These are phyloP conservation scores for Cotesia congregata DNA, from an alignment of 2,888 invertebrate species.

Conservation along the genomic window DNA sequence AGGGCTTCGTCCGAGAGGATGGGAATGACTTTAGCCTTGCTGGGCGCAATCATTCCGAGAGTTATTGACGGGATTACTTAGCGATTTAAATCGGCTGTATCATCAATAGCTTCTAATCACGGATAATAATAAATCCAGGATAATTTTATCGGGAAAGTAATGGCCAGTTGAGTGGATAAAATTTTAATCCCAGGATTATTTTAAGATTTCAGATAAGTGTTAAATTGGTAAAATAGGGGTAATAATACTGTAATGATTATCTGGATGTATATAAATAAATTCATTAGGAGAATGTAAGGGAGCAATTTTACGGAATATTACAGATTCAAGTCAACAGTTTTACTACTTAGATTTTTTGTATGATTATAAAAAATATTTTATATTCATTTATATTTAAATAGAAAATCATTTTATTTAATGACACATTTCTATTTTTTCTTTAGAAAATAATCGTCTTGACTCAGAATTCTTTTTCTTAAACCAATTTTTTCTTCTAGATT, in stretches of 20 bases:
- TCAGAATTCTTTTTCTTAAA: too few species aligned
- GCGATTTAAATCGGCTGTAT: conserved; percentile 14
- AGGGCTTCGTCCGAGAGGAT: background rate
- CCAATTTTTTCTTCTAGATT: too few species aligned
- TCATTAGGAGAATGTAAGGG: too few species aligned
- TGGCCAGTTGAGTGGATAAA: background rate
- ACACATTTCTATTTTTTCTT: too few species aligned
- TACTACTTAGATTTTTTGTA: too few species aligned
- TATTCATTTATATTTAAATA: too few species aligned
- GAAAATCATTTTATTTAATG: too few species aligned
- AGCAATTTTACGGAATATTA: too few species aligned
- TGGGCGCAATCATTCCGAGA: conserved; percentile 20
- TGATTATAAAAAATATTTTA: too few species aligned
- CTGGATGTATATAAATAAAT: too few species aligned
- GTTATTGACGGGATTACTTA: conserved; percentile 25
- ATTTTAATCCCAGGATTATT: conserved; percentile 2
- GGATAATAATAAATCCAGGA: conserved; percentile 40
- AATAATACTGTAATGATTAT: background rate
- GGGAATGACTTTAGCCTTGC: conserved; percentile 19
- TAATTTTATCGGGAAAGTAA: conserved; percentile 25
- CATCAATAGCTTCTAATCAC: conserved; percentile 12
- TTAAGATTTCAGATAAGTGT: background rate
- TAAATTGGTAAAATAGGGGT: background rate
- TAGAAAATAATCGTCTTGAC: too few species aligned
- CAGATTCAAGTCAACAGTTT: too few species aligned